These are phyloP conservation scores for Steinernema hermaphroditum DNA, from an alignment of 2,888 invertebrate genomes.

Conservation along the genomic window DNA sequence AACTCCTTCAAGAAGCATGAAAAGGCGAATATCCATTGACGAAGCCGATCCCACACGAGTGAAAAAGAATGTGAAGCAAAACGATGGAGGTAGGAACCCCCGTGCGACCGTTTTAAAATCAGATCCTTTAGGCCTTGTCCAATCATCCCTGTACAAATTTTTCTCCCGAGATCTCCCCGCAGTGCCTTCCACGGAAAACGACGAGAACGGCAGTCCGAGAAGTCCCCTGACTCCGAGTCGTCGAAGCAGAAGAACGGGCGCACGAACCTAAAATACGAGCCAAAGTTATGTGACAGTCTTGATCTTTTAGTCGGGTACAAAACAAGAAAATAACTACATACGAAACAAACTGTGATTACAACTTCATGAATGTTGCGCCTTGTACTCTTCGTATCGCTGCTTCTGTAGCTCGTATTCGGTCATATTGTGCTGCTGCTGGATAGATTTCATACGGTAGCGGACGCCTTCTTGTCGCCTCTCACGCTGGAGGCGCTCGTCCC, in stretches of 20 bases:
- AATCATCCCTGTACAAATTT: conserved; percentile 16
- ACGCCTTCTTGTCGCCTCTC: conserved; percentile 61
- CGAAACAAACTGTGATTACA: background rate
- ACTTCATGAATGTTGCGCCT: conserved; percentile 32
- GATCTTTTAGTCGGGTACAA: conserved; percentile 9
- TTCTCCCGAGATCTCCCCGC: background rate
- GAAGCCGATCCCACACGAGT: background rate
- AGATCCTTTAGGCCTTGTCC: background rate
- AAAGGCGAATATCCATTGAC: background rate
- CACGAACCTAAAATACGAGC: background rate
- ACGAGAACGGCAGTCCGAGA: background rate
- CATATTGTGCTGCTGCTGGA: conserved; percentile 62
- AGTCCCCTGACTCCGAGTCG: background rate
- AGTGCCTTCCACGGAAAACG: background rate
- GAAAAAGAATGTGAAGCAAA: background rate
- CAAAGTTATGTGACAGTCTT: background rate
- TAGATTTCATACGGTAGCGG: conserved; percentile 52
- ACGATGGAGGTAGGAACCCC: background rate
- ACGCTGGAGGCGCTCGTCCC: conserved; percentile 57
- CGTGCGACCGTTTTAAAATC: background rate
- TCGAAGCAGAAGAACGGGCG: background rate
- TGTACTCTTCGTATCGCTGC: conserved; percentile 54
- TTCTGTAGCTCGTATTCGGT: conserved; percentile 60
- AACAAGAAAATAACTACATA: background rate
- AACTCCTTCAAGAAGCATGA: background rate